Base-by-base conservation (phyloP, 2,888 invertebrate species). In the Drosophila paracracens region DNA sequence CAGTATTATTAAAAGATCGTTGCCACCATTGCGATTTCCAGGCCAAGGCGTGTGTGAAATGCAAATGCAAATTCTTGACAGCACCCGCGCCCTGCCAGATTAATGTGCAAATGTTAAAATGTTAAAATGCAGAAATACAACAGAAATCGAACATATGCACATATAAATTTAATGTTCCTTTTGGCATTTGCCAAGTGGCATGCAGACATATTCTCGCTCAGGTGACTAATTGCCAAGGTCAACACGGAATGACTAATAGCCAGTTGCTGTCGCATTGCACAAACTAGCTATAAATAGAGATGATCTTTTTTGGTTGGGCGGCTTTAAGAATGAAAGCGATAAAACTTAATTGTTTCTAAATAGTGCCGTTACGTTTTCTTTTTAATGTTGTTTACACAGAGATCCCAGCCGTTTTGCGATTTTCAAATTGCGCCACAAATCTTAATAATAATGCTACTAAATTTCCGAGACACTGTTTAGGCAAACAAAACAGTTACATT, bases 11-110 rank as follows among this genome's bases (percentile, higher is more conserved):
- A 72, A 88, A 70, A 81, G 83, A 83, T 83, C 83, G 76, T 83
- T 83, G 83, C 80, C 83, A 67, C 73, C 76, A 70, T 83, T 77
- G 71, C 65, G 61, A 74, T 85, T 89, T 88, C 60, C 89, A 85
- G 85, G 85, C 85, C 85, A 89, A 85, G 85, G 85, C 89, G 85
- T 85, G 85, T 87, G 72, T 81, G 73, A 87, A 89, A 85, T 85
- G 85, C 83, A 78, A 85, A 87, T 71, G 59, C 46, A 70, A 67
- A 75, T 74, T 74, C 75, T 76, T 66, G 79, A 69, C 88, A 85
- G 82, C 83, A 88, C 88, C 88, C 86, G 70, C 88, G 43, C 75
- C 64, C 51, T 21, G 33, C 16, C 74, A 74, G 78, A 73, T 85
- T 77, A 85, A 81, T 77, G 64, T 69, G 61, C 79, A 75, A 74